Conservation (phyloP, 2,888 invertebrate genomes). For the Calliphora vomitoria region DNA sequence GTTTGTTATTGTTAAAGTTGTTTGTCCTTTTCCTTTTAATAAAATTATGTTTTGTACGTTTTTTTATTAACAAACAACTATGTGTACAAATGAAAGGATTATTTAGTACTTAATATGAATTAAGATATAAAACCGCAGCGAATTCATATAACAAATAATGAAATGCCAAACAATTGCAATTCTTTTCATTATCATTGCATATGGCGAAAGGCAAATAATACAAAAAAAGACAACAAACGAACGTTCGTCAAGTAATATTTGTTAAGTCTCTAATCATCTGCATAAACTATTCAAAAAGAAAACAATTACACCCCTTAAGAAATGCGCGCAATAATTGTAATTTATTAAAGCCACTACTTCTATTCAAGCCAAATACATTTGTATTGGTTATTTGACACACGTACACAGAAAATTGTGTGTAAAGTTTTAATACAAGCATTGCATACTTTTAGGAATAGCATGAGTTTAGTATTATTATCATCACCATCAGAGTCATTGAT, state of each 20-base stretch:
- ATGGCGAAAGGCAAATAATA: conserved; percentile 30
- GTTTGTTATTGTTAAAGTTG: too few species aligned
- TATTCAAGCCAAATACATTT: conserved; percentile 3
- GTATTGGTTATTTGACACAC: not conserved
- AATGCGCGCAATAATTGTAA: conserved; percentile 43
- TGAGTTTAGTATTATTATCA: conserved; percentile 38
- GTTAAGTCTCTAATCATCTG: not conserved
- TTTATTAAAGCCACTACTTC: conserved; percentile 1
- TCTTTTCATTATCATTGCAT: conserved; percentile 50
- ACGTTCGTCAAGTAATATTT: conserved; percentile 5
- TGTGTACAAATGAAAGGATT: too few species aligned
- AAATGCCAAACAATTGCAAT: conserved; percentile 51
- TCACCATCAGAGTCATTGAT: conserved; percentile 40
- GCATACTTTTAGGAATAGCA: conserved; percentile 56
- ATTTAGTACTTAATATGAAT: conserved; percentile 45
- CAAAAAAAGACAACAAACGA: conserved; percentile 48
- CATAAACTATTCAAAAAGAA: conserved; percentile 33
- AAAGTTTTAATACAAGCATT: conserved; percentile 7
- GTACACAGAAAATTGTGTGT: not conserved
- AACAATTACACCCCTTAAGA: conserved; percentile 31
- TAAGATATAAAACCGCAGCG: conserved; percentile 47
- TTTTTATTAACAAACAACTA: too few species aligned
- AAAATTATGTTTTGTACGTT: too few species aligned
- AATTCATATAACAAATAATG: conserved; percentile 20
- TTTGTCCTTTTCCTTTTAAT: too few species aligned